A percentile compares a stretch with the other conserved stretches of the same genome.
These are phyloP conservation scores for Mesembrinibis cayennensis DNA, from an alignment of 2,113 vertebrate species.

Conservation along the genomic window DNA sequence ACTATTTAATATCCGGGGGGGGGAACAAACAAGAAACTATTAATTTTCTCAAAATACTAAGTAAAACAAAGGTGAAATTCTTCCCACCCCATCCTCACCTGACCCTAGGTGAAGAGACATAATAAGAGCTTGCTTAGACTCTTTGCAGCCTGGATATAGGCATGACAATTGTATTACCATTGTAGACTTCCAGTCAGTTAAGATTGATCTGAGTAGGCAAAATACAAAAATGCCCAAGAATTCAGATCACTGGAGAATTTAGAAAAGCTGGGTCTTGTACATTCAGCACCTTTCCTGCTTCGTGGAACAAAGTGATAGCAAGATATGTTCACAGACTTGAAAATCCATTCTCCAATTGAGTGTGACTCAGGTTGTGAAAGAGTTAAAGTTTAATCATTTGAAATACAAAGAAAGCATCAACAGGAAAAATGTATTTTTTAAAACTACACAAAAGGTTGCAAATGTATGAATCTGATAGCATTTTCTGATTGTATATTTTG, in stretches of 20 bases:
- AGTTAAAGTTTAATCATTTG: not conserved
- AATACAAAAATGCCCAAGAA: not conserved
- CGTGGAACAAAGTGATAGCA: not conserved
- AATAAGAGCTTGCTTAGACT: not conserved
- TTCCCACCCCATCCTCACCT: not conserved
- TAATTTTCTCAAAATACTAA: not conserved
- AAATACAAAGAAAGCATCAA: not conserved
- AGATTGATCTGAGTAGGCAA: not conserved
- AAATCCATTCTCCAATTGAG: not conserved
- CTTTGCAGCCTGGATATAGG: not conserved
- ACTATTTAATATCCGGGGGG: not conserved
- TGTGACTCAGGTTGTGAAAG: not conserved
- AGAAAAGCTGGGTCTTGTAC: not conserved
- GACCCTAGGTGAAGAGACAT: not conserved
- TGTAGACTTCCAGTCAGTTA: not conserved
- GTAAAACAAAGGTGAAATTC: not conserved
- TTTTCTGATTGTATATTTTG: not conserved
- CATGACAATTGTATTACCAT: not conserved
- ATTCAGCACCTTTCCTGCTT: not conserved
- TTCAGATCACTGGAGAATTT: not conserved
- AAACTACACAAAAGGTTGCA: not conserved
- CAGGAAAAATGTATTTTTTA: not conserved
- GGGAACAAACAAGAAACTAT: not conserved
- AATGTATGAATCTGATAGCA: not conserved
- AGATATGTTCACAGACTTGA: not conserved